These are phyloP conservation scores for Scolopax mira DNA, from an alignment of 2,113 vertebrate genomes.

Conservation along the genomic window DNA sequence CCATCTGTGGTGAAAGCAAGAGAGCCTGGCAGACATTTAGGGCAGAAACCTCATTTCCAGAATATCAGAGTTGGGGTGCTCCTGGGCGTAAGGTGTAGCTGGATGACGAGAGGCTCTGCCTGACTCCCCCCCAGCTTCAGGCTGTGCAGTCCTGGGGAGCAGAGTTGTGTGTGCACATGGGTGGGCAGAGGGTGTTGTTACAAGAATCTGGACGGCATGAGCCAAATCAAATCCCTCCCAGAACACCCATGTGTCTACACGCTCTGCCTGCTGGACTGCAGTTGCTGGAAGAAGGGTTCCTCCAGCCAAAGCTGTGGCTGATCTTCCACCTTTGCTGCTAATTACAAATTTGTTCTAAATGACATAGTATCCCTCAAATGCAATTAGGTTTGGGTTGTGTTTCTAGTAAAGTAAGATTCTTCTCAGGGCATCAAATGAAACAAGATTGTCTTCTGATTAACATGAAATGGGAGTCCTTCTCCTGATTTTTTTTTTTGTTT, in stretches of 20 bases:
- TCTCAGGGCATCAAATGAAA: not conserved
- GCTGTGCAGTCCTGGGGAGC: not conserved
- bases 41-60: not conserved
- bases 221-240: not conserved
- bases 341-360: not conserved
- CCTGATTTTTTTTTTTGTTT: not conserved
- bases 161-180: rapidly evolving
- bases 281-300: not conserved
- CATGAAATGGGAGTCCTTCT: not conserved
- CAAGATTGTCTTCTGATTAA: not conserved
- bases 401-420: not conserved
- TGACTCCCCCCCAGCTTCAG: not conserved
- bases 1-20: not conserved
- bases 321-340: not conserved
- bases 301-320: rapidly evolving
- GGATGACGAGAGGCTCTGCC: not conserved
- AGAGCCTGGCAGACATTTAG: not conserved
- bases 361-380: not conserved
- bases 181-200: not conserved
- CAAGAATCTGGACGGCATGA: not conserved
- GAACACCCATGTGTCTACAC: not conserved
- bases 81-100: not conserved
- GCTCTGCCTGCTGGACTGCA: not conserved
- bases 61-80: not conserved
- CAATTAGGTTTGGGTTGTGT: not conserved